Evolutionary conservation across 2,888 invertebrate species (phyloP), one percentile per base, ranked within the genome.

Genomic region (Eumacrocentrus americanus): DNA sequence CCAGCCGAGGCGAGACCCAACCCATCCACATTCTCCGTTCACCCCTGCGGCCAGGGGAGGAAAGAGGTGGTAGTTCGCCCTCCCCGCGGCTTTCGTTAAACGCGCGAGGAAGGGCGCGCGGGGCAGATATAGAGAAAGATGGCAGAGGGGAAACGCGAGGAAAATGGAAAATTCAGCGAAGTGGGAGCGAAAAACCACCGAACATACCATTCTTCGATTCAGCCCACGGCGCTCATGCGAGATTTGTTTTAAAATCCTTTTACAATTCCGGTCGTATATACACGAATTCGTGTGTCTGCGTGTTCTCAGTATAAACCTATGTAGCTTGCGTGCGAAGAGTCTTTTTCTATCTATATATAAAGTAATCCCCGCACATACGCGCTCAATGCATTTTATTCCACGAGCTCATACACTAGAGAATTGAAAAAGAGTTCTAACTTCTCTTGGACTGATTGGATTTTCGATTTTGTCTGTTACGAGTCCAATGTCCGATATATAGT

Each of bases 1-100:
- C 83, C 83, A 84, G 83, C 83, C 83, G 83, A 83, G 83, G 84
- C 83, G 83, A 83, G 82, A 83, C 82, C 82, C 83, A 83, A 83
- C 83, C 82, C 82, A 81, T 82, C 82, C 80, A 75, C 80, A 73
- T 75, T 74, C 78, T 75, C 73, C 70, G 67, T 73, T 75, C 75
- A 65, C 72, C 72, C 72, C 72, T 69, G 68, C 70, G 67, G 67
- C 63, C 68, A 67, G 23, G 56, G 23, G 48, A 44, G 22, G 42
- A 16, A 14, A 51, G 52, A 25, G 37, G 47, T 56, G 63, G 58
- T 62, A 53, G 63, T 64, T 66, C 64, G 61, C 66, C 70, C 67
- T 68, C 71, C 46, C 60, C 46, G 63, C 63, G 63, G 65, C 62
- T 72, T 70, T 72, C 66, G 68, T 68, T 73, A 74, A 75, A 75